These are phyloP conservation scores for Daphoenositta chrysoptera DNA, from an alignment of 2,113 vertebrate genomes.

Conservation along the genomic window DNA sequence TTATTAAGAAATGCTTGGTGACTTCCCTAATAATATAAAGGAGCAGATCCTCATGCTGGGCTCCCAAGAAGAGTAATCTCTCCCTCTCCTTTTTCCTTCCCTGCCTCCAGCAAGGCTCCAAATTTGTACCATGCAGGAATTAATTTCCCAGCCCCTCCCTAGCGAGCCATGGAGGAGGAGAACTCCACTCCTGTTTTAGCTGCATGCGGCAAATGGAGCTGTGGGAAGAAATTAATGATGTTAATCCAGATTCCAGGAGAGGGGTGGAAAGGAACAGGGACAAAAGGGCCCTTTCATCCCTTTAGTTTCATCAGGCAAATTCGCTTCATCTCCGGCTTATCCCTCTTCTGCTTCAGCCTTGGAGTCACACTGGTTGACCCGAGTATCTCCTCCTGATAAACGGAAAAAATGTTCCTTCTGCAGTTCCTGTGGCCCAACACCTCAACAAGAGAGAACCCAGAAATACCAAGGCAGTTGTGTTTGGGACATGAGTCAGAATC, in stretches of 20 bases:
- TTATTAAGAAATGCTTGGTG: conserved; percentile 44
- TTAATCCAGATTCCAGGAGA: conserved; percentile 28
- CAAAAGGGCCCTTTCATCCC: not conserved
- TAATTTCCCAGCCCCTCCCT: conserved; percentile 13
- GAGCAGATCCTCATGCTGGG: conserved; percentile 10
- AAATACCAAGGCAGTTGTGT: not conserved
- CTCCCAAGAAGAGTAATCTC: not conserved
- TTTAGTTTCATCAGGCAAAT: not conserved
- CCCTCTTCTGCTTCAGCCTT: not conserved
- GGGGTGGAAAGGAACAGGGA: not conserved
- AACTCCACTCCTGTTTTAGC: not conserved
- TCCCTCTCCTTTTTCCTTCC: not conserved
- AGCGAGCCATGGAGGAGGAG: not conserved
- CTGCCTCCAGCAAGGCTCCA: conserved; percentile 11
- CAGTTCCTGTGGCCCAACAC: not conserved
- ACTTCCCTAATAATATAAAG: conserved; percentile 25
- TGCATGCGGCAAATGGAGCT: not conserved
- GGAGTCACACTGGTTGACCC: not conserved
- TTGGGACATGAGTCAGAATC: not conserved
- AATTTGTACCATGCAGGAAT: conserved; percentile 10
- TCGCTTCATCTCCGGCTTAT: not conserved
- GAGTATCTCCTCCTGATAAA: not conserved
- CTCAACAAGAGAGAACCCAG: not conserved
- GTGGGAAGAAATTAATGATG: conserved; percentile 9
- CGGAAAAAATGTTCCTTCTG: not conserved